Evolutionary conservation across 2,888 invertebrate species (phyloP).

Genomic region (Drosophila mimica): DNA sequence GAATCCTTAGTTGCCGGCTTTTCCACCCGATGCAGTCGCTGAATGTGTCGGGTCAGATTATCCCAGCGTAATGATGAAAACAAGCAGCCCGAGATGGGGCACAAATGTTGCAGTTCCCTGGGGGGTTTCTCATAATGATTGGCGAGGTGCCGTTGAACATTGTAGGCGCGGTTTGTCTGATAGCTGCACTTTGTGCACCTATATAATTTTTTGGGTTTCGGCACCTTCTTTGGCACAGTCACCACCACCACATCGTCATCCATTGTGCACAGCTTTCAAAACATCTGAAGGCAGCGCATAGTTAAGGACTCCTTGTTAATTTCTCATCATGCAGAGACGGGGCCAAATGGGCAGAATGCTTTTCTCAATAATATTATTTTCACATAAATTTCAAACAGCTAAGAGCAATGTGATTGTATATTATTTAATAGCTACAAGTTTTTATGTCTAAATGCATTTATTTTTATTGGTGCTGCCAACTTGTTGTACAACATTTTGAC

Average conservation of each 20-base stretch:
- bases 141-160: conserved; percentile 41
- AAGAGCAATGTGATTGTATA: conserved; percentile 8
- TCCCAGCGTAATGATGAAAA: conserved; percentile 51
- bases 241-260: conserved; percentile 19
- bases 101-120: conserved; percentile 46
- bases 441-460: neutral
- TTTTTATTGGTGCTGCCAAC: conserved; percentile 4
- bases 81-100: conserved; percentile 22
- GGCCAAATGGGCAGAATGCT: neutral
- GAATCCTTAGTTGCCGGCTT: neutral
- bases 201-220: conserved; percentile 17
- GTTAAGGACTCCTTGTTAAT: neutral
- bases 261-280: conserved; percentile 14
- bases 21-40: conserved; percentile 24
- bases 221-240: conserved; percentile 11
- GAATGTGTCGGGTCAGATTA: conserved; percentile 37
- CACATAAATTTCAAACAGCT: conserved; percentile 24
- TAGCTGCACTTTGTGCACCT: conserved; percentile 42
- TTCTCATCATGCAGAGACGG: neutral
- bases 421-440: neutral
- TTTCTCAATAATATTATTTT: neutral
- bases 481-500: neutral
- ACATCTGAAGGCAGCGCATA: neutral
- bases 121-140: conserved; percentile 47
- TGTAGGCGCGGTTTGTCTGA: conserved; percentile 44